These are phyloP conservation scores for Cyclargus thomasi DNA, from an alignment of 1,140 invertebrate species.

Conservation along the genomic window DNA sequence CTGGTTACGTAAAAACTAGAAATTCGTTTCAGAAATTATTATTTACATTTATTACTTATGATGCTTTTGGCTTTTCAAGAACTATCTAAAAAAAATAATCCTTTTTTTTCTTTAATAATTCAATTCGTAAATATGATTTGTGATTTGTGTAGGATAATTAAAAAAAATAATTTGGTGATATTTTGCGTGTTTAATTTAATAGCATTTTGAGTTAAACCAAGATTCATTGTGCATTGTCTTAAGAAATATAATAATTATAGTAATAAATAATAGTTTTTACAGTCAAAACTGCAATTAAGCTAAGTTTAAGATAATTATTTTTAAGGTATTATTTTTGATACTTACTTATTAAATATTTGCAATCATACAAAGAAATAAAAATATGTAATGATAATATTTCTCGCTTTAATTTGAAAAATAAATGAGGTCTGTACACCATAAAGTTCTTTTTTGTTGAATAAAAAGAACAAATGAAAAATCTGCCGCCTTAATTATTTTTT, in stretches of 20 bases:
- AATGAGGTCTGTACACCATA: neutral
- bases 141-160: no score
- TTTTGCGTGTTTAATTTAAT: neutral
- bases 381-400: neutral
- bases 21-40: neutral
- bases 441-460: neutral
- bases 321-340: neutral
- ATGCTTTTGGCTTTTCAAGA: no score
- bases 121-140: no score
- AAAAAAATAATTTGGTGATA: neutral
- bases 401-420: neutral
- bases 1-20: neutral
- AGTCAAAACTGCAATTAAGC: neutral
- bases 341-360: neutral
- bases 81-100: no score
- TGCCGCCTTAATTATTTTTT: constrained; percentile 22
- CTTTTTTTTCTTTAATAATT: no score
- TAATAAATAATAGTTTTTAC: neutral
- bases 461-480: constrained; percentile 2
- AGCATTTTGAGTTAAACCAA: neutral
- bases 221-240: neutral
- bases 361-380: neutral
- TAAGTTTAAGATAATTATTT: neutral
- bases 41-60: no score
- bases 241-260: neutral